Percentiles rank a stretch among this genome's conserved stretches.
Conservation (phyloP, 1,140 invertebrate species). For the Chionoecetes opilio region DNA sequence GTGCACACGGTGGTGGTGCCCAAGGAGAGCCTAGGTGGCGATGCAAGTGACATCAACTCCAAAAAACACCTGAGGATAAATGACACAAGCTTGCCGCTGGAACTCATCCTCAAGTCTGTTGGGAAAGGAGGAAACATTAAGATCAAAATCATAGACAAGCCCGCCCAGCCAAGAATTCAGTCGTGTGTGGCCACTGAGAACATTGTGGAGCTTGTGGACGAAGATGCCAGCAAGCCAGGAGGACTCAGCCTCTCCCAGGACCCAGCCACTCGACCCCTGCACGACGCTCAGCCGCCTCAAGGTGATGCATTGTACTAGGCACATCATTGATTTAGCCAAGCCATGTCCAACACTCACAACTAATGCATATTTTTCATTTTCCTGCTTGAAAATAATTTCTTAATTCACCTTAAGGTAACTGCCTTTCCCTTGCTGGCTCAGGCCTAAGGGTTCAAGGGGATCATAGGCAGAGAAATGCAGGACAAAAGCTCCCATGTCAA, state of each 20-base stretch:
- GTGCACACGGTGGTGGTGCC: slow-evolving; percentile 63
- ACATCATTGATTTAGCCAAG: too few species aligned
- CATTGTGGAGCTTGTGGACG: slow-evolving; percentile 74
- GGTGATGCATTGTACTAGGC: too few species aligned
- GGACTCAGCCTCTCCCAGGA: slow-evolving; percentile 7
- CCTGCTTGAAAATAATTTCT: too few species aligned
- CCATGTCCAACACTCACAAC: too few species aligned
- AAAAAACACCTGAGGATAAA: slow-evolving; percentile 72
- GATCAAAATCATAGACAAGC: slow-evolving; percentile 72
- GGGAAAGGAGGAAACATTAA: slow-evolving; percentile 66
- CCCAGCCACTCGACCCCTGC: neutral
- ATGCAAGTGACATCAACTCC: neutral
- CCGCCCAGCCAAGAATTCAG: slow-evolving; percentile 54
- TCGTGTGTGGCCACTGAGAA: slow-evolving; percentile 36
- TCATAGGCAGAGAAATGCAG: too few species aligned
- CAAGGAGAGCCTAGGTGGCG: neutral
- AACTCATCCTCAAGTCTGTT: slow-evolving; percentile 72
- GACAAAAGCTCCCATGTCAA: too few species aligned
- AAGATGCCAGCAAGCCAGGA: slow-evolving; percentile 21
- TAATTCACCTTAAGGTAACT: too few species aligned
- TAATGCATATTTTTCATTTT: too few species aligned
- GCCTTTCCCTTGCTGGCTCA: too few species aligned
- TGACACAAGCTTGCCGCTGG: slow-evolving; percentile 67
- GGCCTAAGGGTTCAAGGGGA: too few species aligned
- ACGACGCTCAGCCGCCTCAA: neutral